Base-by-base conservation (phyloP, 2,888 invertebrate genomes). In the Acleris holmiana region DNA sequence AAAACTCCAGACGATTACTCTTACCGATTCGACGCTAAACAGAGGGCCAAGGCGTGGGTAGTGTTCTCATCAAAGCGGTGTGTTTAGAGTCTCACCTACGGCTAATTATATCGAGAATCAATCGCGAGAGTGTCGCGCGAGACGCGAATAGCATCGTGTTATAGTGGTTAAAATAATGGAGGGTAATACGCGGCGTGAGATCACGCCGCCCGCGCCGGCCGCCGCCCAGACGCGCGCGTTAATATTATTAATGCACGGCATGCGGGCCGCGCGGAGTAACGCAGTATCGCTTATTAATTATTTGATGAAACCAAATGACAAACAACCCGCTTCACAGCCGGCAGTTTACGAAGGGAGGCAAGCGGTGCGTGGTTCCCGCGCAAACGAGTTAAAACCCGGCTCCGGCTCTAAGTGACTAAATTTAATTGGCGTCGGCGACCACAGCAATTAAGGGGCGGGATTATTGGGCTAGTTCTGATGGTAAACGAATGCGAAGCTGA, bases 31-130 rank as follows among this genome's bases (percentile, higher is more conserved):
- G 60, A 67, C 68, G 61, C 70, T 69, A 70, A 68, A 64, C 54
- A 61, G 35, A 65, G 60, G 65, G 53, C 46, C 44, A 55, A 48
- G 23, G 63, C 53, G 73, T 76, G 71, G 73, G 69, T 67, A 71
- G 62, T 64, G 19, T 50, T 47, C 56, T 51, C 56, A 13, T n/a
- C 40, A 66, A 56, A 73, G 70, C 72, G 68, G 61, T 67, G 70
- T 68, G 71, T 69, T 68, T 59, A 68, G 67, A 68, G 67, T 69
- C 68, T 70, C 68, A 71, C 66, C 69, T 58, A 70, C 69, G 72
- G 74, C 77, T 85, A 86, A 84, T 84, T 81, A 82, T 83, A 85
- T 77, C 76, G 74, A 78, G 78, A 80, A 82, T 84, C 83, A 84
- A 86, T 85, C 79, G 82, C 80, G 82, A 83, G 78, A 83, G 78